Conservation (phyloP, 2,113 vertebrate genomes). For the Mixornis gularis region DNA sequence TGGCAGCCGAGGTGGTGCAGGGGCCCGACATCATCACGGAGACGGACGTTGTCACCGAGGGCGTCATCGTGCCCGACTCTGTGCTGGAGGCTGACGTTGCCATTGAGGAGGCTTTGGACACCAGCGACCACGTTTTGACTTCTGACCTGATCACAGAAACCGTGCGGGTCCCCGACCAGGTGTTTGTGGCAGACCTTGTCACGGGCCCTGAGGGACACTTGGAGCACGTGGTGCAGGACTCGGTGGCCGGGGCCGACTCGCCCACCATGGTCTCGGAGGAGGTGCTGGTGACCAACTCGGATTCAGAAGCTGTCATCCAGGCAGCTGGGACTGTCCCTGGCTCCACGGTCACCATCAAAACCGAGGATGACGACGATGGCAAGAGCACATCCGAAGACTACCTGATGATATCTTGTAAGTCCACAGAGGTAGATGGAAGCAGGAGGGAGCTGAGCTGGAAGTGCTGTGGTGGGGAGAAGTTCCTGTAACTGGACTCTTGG, state of each 20-base stretch:
- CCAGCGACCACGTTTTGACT: constrained; percentile 83
- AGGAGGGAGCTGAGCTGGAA: constrained; percentile 12
- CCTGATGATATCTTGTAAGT: constrained; percentile 98
- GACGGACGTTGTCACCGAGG: constrained; percentile 81
- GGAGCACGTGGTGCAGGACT: constrained; percentile 83
- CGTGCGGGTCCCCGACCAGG: constrained; percentile 83
- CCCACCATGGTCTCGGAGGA: constrained; percentile 88
- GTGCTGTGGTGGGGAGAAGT: not conserved
- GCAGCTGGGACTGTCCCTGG: constrained; percentile 75
- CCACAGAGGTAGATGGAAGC: constrained; percentile 17
- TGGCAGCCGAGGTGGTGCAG: constrained; percentile 90
- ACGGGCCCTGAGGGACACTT: constrained; percentile 85
- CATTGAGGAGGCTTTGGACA: constrained; percentile 89
- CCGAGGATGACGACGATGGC: constrained; percentile 85
- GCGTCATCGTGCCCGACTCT: constrained; percentile 88
- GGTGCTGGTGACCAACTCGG: constrained; percentile 88
- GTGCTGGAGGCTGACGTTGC: constrained; percentile 87
- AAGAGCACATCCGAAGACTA: constrained; percentile 96
- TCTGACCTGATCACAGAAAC: constrained; percentile 84
- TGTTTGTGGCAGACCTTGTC: constrained; percentile 93
- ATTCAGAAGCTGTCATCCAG: constrained; percentile 87
- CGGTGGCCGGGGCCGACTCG: constrained; percentile 72
- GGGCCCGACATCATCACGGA: constrained; percentile 85
- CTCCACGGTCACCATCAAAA: constrained; percentile 87
- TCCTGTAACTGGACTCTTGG: not conserved